Percentiles rank a stretch among this genome's conserved stretches.
Evolutionary conservation across 2,113 vertebrate species (phyloP).

Genomic region (Motacilla alba): DNA sequence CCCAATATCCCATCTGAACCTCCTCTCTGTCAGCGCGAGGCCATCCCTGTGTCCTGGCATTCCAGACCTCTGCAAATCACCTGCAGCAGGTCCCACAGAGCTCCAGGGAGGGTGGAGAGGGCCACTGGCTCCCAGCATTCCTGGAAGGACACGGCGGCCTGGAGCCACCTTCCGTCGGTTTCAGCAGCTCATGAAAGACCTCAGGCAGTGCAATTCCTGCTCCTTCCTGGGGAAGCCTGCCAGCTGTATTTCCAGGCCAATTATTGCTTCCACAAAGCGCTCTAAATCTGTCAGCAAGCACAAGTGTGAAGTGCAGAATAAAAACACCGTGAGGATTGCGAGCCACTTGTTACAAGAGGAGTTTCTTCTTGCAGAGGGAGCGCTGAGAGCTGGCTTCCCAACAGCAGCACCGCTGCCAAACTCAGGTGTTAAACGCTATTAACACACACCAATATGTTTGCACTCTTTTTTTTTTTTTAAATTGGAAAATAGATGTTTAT

Average conservation of each 20-base stretch:
- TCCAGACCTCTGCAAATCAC: not conserved
- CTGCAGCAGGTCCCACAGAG: not conserved
- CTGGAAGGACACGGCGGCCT: not conserved
- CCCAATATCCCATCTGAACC: fast-evolving
- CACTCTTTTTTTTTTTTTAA: too few species aligned
- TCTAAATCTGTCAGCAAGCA: conserved; percentile 67
- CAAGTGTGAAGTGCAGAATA: conserved; percentile 29
- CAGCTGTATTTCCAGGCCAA: conserved; percentile 66
- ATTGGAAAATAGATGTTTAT: not conserved
- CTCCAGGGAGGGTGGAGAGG: not conserved
- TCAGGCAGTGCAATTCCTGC: conserved; percentile 12
- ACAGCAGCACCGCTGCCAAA: not conserved
- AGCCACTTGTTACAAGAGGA: conserved; percentile 7
- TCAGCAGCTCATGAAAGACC: conserved; percentile 31
- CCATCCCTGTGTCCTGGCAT: not conserved
- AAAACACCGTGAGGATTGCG: conserved; percentile 40
- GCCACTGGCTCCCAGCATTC: not conserved
- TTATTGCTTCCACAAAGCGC: conserved; percentile 50
- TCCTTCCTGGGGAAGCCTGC: conserved; percentile 43
- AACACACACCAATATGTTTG: not conserved
- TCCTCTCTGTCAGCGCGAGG: fast-evolving
- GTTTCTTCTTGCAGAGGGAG: conserved; percentile 4
- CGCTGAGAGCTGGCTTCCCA: not conserved
- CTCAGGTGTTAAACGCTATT: not conserved
- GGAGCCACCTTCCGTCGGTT: not conserved